These are phyloP conservation scores for Apis cerana DNA, from an alignment of 1,140 invertebrate species.

Conservation along the genomic window DNA sequence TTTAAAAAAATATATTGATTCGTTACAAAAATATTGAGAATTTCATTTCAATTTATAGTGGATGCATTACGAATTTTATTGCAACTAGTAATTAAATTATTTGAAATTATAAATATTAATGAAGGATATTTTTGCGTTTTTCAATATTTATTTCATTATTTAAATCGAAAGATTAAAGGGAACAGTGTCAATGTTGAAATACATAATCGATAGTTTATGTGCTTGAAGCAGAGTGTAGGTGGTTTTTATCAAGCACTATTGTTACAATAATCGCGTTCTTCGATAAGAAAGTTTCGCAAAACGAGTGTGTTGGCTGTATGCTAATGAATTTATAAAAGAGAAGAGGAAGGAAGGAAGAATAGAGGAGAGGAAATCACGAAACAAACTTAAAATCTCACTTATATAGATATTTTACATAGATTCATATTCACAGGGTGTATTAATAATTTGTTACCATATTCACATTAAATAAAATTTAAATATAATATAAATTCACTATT, in stretches of 20 bases:
- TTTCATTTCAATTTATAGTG: not conserved
- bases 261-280: slow-evolving; percentile 20
- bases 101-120: not conserved
- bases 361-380: slow-evolving; percentile 16
- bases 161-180: not conserved
- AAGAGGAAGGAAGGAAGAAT: slow-evolving; percentile 37
- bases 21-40: not conserved
- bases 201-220: slow-evolving; percentile 6
- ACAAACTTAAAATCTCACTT: not conserved
- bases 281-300: slow-evolving; percentile 42
- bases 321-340: slow-evolving; percentile 6
- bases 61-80: not conserved
- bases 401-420: not conserved
- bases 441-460: not conserved
- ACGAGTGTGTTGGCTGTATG: slow-evolving; percentile 6
- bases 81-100: too few relatives aligned
- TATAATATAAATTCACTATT: not conserved
- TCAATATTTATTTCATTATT: not conserved
- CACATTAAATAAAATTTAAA: not conserved
- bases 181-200: slow-evolving; percentile 18
- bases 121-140: not conserved
- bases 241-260: slow-evolving; percentile 22
- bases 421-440: slow-evolving; percentile 14
- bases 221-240: slow-evolving; percentile 6
- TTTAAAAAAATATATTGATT: not conserved